These are phyloP conservation scores for Drosophila nr. perissopoda DNA, from an alignment of 2,888 invertebrate species.

Conservation along the genomic window DNA sequence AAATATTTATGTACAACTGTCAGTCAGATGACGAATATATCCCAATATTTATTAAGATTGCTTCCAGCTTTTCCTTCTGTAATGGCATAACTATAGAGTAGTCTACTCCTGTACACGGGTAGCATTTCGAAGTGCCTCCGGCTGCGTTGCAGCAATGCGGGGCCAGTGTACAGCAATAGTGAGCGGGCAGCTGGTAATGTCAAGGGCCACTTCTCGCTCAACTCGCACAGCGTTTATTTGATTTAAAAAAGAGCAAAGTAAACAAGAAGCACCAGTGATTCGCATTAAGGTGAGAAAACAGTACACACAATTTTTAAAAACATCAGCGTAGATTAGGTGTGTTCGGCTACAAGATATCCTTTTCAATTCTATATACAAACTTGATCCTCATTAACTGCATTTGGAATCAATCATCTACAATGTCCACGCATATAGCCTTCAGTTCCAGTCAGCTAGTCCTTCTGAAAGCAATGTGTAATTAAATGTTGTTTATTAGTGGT, in stretches of 20 bases:
- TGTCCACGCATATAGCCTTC: neutral
- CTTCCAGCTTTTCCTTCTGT: neutral
- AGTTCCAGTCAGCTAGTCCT: neutral
- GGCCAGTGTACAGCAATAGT: neutral
- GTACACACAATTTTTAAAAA: neutral
- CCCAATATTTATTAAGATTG: neutral
- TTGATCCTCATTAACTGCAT: neutral
- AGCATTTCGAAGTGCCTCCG: neutral
- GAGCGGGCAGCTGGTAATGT: neutral
- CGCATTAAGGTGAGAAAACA: slow-evolving; percentile 9
- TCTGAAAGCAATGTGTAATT: neutral
- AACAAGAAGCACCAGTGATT: slow-evolving; percentile 13
- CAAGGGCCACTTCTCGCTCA: neutral
- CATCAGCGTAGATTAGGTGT: neutral
- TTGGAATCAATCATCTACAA: neutral
- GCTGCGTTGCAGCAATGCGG: neutral
- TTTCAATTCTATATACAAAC: neutral
- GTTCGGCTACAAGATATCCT: neutral
- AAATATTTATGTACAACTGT: neutral
- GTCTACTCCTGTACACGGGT: neutral
- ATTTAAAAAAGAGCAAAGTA: slow-evolving; percentile 53
- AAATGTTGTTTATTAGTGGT: neutral
- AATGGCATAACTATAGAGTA: neutral
- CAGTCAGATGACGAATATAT: neutral
- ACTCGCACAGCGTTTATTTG: slow-evolving; percentile 21